Evolutionary conservation across 53 echinoderm and acorn worm species (phyloP).

Genomic region (Luidia sarsii): DNA sequence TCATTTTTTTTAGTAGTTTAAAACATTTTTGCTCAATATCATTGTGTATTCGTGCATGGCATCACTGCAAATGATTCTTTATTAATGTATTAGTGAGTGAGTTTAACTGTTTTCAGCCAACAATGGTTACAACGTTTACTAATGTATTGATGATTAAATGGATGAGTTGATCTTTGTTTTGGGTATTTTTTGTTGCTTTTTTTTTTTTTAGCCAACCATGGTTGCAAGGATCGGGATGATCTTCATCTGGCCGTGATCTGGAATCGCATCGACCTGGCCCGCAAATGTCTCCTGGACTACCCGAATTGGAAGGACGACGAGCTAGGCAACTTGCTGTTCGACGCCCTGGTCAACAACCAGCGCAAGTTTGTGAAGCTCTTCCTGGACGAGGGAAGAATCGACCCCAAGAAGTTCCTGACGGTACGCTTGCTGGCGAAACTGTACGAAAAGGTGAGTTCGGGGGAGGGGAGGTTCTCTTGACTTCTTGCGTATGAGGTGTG

Average conservation of each 20-base stretch:
- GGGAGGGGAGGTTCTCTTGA: too few species aligned
- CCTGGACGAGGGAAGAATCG: conserved; percentile 60
- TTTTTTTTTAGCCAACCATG: conserved; percentile 29
- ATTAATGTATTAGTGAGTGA: too few species aligned
- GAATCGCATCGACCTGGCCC: conserved; percentile 68
- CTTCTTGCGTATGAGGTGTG: too few species aligned
- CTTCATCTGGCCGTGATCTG: conserved; percentile 72
- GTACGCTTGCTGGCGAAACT: conserved; percentile 47
- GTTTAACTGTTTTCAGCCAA: too few species aligned
- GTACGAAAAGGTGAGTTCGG: conserved; percentile 60
- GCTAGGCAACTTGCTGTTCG: conserved; percentile 30
- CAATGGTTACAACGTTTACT: too few species aligned
- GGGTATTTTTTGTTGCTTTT: too few species aligned
- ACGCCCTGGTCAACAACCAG: conserved; percentile 75
- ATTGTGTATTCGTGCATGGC: too few species aligned
- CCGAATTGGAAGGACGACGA: conserved; percentile 63
- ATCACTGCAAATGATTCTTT: too few species aligned
- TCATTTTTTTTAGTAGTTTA: too few species aligned
- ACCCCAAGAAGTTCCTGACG: not conserved
- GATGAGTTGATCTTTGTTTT: too few species aligned
- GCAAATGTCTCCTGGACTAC: conserved; percentile 47
- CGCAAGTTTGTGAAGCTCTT: conserved; percentile 76
- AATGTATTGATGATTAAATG: too few species aligned
- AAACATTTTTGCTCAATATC: too few species aligned
- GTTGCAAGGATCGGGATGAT: conserved; percentile 36